A percentile compares a stretch with the other conserved stretches of the same genome.
These are phyloP conservation scores for Antheraea assamensis DNA, from an alignment of 2,888 invertebrate species.

Conservation along the genomic window DNA sequence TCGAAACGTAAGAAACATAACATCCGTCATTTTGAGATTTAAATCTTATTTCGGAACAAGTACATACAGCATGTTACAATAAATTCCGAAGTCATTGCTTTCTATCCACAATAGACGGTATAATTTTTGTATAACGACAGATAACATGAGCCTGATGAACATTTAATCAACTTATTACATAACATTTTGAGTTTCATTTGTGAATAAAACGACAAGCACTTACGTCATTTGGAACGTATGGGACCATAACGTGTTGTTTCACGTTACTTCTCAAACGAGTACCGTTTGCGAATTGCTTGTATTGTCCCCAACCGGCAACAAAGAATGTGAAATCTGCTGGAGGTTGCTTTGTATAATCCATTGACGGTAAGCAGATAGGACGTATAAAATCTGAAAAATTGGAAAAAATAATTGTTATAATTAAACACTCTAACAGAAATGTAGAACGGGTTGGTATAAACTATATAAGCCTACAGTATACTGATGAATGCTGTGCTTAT, in stretches of 20 bases:
- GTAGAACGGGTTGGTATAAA: too few relatives aligned
- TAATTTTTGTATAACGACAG: too few relatives aligned
- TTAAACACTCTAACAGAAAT: background rate
- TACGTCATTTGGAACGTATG: constrained; percentile 39
- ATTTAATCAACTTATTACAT: too few relatives aligned
- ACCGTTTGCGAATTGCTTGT: constrained; percentile 31
- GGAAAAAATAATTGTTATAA: background rate
- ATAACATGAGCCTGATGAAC: too few relatives aligned
- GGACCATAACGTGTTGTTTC: constrained; percentile 49
- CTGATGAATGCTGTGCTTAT: too few relatives aligned
- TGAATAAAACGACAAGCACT: background rate
- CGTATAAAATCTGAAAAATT: constrained; percentile 49
- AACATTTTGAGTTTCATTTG: background rate
- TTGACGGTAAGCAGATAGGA: constrained; percentile 47
- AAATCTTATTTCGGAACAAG: too few relatives aligned
- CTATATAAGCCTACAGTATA: too few relatives aligned
- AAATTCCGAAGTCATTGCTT: too few relatives aligned
- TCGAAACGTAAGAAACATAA: too few relatives aligned
- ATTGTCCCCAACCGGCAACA: constrained; percentile 73
- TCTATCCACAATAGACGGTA: too few relatives aligned
- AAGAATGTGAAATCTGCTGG: constrained; percentile 25
- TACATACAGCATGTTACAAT: too few relatives aligned
- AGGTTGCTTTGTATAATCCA: constrained; percentile 32
- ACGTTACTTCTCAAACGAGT: constrained; percentile 41
- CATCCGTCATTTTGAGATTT: too few relatives aligned